These are phyloP conservation scores for Tenebrosternarchus preto DNA, from an alignment of 2,113 vertebrate genomes.

Conservation along the genomic window DNA sequence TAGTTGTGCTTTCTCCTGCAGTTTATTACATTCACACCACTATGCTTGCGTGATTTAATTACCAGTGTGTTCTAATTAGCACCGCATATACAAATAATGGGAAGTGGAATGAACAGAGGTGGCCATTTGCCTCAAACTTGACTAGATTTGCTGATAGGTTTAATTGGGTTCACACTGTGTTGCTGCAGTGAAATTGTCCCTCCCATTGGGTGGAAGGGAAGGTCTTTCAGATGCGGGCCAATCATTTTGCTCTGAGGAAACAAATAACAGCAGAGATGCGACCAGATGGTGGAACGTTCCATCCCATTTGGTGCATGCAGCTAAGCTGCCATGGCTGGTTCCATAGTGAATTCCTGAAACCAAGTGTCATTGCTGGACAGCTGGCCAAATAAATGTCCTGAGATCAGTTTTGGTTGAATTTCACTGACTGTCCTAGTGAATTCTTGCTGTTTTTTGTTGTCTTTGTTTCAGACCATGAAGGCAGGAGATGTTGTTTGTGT, in stretches of 20 bases:
- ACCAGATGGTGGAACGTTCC: not conserved
- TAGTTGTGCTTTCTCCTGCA: too few species aligned
- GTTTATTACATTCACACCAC: too few species aligned
- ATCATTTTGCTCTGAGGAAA: not conserved
- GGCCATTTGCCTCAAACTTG: too few species aligned
- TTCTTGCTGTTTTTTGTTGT: slow-evolving; percentile 5
- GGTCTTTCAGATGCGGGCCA: not conserved
- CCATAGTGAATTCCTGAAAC: not conserved
- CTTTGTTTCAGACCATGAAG: slow-evolving; percentile 83
- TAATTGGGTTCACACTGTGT: not conserved
- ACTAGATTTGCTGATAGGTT: too few species aligned
- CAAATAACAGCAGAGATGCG: not conserved
- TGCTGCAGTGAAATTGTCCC: not conserved
- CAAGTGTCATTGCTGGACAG: not conserved
- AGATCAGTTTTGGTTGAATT: not conserved
- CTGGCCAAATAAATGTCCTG: not conserved
- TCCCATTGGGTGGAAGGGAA: not conserved
- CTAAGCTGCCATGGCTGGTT: not conserved
- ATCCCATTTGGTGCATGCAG: too few species aligned
- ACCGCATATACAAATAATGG: too few species aligned
- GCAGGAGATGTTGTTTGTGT: slow-evolving; percentile 87
- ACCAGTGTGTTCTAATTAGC: too few species aligned
- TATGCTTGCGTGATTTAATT: too few species aligned
- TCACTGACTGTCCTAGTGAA: not conserved
- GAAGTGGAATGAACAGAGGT: too few species aligned